Percentiles rank a stretch among this genome's conserved stretches.
These are phyloP conservation scores for Trematomus bernacchii DNA, from an alignment of 2,797 vertebrate genomes.

Conservation along the genomic window DNA sequence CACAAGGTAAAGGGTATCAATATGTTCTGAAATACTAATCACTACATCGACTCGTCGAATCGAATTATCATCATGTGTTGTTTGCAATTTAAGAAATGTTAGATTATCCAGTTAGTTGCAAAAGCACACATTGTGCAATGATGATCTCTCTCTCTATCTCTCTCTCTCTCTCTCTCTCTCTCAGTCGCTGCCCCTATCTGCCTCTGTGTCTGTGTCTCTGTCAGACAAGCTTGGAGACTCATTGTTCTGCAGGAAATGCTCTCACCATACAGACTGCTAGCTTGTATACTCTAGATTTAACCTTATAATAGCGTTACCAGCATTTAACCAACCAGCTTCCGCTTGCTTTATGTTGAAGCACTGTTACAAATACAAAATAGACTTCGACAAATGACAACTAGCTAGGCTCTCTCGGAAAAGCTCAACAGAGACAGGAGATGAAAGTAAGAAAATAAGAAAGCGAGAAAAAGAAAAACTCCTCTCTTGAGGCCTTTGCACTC, in stretches of 20 bases:
- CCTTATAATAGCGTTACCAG: slow-evolving; percentile 71
- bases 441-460: slow-evolving; percentile 7
- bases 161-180: no score
- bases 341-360: slow-evolving; percentile 65
- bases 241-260: slow-evolving; percentile 82
- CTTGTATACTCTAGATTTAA: slow-evolving; percentile 81
- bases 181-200: no score
- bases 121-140: slow-evolving; percentile 20
- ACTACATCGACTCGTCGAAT: not conserved
- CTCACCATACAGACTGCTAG: slow-evolving; percentile 68
- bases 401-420: slow-evolving; percentile 31
- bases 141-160: not conserved
- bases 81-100: not conserved
- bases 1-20: slow-evolving; percentile 5
- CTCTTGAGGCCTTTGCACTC: slow-evolving; percentile 39
- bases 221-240: slow-evolving; percentile 70
- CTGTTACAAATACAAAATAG: slow-evolving; percentile 69
- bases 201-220: slow-evolving; percentile 54
- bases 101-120: slow-evolving; percentile 25
- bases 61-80: slow-evolving; percentile 12
- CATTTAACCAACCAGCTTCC: slow-evolving; percentile 72
- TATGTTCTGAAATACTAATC: slow-evolving; percentile 28
- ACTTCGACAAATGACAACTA: slow-evolving; percentile 51
- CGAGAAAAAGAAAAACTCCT: no score
- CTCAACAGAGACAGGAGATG: slow-evolving; percentile 18